Percentiles rank a stretch among this genome's conserved stretches.
phyloP scores from a whole-genome alignment of 2,113 vertebrate genomes.

The Hippoglossus stenolepis region DNA sequence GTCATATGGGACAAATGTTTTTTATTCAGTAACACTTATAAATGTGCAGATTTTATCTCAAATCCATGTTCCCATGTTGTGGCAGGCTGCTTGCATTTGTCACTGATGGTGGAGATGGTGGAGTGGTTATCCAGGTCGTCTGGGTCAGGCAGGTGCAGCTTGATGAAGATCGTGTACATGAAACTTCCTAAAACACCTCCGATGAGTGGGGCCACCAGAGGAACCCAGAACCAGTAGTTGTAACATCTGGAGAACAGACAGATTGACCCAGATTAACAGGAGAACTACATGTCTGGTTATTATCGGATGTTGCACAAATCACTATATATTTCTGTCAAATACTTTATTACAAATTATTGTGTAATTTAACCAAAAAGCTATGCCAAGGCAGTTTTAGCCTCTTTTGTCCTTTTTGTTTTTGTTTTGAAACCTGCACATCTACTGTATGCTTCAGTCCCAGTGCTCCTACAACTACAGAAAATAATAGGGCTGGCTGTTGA shows the following conservation, averaged over 20 bases:
- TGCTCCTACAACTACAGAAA: too few species aligned
- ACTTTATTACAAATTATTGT: too few species aligned
- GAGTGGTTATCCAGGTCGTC: constrained; percentile 29
- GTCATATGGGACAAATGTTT: background rate
- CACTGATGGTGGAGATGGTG: constrained; percentile 11
- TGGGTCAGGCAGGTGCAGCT: constrained; percentile 81
- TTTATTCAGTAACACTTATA: constrained; percentile 43
- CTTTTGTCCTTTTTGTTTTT: too few species aligned
- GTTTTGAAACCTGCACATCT: too few species aligned
- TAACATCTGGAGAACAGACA: constrained; percentile 71
- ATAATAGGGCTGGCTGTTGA: too few species aligned
- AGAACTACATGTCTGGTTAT: background rate
- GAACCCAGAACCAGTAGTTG: constrained; percentile 86
- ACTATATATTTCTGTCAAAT: too few species aligned
- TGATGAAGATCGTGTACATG: constrained; percentile 79
- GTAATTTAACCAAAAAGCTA: too few species aligned
- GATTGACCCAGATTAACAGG: background rate
- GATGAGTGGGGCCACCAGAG: constrained; percentile 77
- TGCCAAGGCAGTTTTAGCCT: too few species aligned
- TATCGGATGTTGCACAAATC: too few species aligned
- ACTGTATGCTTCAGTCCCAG: too few species aligned
- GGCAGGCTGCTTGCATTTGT: constrained; percentile 14
- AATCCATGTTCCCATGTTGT: constrained; percentile 1
- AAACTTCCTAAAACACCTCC: constrained; percentile 70
- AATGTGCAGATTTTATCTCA: constrained; percentile 50